Base-by-base conservation (phyloP, 2,888 invertebrate species). In the Watsonalla binaria region DNA sequence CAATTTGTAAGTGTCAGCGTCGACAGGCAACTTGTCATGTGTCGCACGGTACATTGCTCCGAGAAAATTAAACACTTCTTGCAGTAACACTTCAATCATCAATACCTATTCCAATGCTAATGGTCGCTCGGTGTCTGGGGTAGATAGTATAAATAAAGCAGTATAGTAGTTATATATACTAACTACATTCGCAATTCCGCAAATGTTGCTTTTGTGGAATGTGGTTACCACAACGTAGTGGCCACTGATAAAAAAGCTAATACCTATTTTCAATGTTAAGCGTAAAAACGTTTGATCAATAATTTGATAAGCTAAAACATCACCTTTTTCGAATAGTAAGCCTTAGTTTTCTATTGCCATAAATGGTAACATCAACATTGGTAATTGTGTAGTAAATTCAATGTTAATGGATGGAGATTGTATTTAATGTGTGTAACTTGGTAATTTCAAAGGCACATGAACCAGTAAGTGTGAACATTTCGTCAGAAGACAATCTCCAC, bases 11-110 rank as follows among this genome's bases (percentile, higher is more conserved):
- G 37, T 58, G 64, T 60, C 65, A 63, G 53, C 46, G 58, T 47
- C 15, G 66, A 70, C 73, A 67, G 68, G 59, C 64, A 55, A 70
- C 69, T 67, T 68, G 63, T 72, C 68, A 72, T 56, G 49, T 62
- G 70, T 68, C 62, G 37, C 52, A 60, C 54, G 62, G 61, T 56
- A 60, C 63, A 70, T 67, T 67, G 52, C 55, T 37, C 14, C 46
- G 48, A 46, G 39, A 55, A 48, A 53, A 51, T 58, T 59, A 61
- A 56, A 59, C 55, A 57, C 51, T 58, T 56, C 35, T 54, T 49
- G 57, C 35, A 56, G 54, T 46, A 50, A 24, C 24, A 24, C 24
- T 24, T 24, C 24, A 24, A 24, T 24, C 24, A 4, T 24, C 24
- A 24, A 24, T 24, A 24, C 24, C 24, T 24, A 24, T 1, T 24